Percentiles rank a stretch among this genome's conserved stretches.
phyloP scores from a whole-genome alignment of 1,140 invertebrate species.

The Drusus annulatus region DNA sequence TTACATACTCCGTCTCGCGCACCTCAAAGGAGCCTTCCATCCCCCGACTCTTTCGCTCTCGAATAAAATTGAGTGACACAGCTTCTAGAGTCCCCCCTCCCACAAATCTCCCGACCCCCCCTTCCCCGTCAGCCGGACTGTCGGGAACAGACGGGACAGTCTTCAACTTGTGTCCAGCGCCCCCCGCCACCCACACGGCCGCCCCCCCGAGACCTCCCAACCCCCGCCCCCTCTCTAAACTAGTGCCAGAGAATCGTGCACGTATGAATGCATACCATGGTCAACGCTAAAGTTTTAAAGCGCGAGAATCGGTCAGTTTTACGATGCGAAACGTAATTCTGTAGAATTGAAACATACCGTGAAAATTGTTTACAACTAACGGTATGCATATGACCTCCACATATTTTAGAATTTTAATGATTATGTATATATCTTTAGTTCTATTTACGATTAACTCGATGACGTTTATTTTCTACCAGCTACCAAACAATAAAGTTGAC shows the following conservation, averaged over 20 bases:
- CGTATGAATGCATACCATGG: slow-evolving; percentile 20
- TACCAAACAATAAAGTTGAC: too few species aligned
- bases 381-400: too few species aligned
- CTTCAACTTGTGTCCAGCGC: slow-evolving; percentile 59
- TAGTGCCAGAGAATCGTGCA: slow-evolving; percentile 8
- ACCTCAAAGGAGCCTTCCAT: slow-evolving; percentile 3
- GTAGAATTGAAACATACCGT: too few species aligned
- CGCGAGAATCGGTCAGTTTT: slow-evolving; percentile 6
- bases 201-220: slow-evolving; percentile 19
- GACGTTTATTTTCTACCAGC: too few species aligned
- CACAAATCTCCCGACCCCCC: slow-evolving; percentile 15
- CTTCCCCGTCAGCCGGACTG: slow-evolving; percentile 38
- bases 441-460: too few species aligned
- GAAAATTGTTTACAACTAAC: too few species aligned
- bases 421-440: too few species aligned
- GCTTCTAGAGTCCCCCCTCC: slow-evolving; percentile 22
- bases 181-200: slow-evolving; percentile 8
- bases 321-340: neutral
- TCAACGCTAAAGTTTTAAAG: slow-evolving; percentile 6
- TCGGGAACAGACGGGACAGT: slow-evolving; percentile 59
- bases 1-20: slow-evolving; percentile 32
- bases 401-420: too few species aligned
- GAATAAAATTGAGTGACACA: slow-evolving; percentile 59
- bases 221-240: slow-evolving; percentile 26
- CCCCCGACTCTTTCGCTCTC: slow-evolving; percentile 51